These are phyloP conservation scores for Anguilla pacifica DNA, from an alignment of 2,797 vertebrate species.

Conservation along the genomic window DNA sequence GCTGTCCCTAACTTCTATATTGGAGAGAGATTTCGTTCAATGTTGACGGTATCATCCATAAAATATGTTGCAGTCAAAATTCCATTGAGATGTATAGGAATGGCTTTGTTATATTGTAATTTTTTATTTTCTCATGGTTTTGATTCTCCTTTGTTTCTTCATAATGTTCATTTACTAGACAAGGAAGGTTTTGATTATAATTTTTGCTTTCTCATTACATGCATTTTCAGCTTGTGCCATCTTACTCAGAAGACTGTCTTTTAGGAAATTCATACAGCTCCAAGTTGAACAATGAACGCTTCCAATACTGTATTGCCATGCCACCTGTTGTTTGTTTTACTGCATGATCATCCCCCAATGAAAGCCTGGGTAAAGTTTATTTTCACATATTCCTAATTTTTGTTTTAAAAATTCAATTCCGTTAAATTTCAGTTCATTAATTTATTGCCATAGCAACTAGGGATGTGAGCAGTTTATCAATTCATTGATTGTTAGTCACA, in stretches of 20 bases:
- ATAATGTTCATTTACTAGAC: neutral
- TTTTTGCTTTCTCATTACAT: neutral
- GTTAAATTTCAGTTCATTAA: neutral
- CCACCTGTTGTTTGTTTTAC: slow-evolving; percentile 10
- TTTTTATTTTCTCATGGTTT: neutral
- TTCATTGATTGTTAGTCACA: too few relatives aligned
- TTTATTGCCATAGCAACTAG: neutral
- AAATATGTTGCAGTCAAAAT: neutral
- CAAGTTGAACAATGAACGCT: neutral
- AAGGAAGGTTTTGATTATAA: neutral
- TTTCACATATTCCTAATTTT: neutral
- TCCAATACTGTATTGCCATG: slow-evolving; percentile 9
- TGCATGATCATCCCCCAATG: neutral
- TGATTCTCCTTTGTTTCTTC: neutral
- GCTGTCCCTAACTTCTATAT: neutral
- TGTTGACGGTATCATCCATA: neutral
- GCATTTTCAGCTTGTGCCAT: neutral
- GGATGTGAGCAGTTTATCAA: too few relatives aligned
- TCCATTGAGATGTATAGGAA: neutral
- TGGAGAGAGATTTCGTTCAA: too few relatives aligned
- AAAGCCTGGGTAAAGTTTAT: neutral
- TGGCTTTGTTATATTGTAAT: neutral
- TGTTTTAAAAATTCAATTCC: neutral
- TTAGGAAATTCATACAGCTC: neutral
- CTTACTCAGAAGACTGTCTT: neutral